Conservation (phyloP, 2,888 invertebrate genomes). For the Melipona beecheii region DNA sequence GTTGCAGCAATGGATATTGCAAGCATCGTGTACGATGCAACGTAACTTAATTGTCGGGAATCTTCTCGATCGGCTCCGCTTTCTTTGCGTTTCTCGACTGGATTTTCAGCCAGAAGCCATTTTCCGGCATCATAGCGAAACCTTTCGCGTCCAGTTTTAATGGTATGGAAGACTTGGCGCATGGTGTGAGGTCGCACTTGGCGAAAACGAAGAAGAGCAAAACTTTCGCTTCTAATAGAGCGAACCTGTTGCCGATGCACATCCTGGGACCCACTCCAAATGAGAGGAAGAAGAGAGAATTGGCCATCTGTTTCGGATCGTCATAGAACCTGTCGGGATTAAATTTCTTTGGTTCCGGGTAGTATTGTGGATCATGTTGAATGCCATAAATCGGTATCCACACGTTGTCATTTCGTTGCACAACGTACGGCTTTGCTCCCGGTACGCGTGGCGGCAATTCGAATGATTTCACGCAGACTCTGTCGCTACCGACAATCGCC, state of each 20-base stretch:
- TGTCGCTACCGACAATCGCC: slow-evolving; percentile 71
- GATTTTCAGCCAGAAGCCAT: slow-evolving; percentile 73
- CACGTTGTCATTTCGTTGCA: slow-evolving; percentile 77
- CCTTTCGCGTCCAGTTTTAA: slow-evolving; percentile 55
- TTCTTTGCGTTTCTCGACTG: slow-evolving; percentile 41
- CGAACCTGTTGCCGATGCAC: slow-evolving; percentile 80
- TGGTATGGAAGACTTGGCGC: slow-evolving; percentile 66
- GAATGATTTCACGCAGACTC: slow-evolving; percentile 78
- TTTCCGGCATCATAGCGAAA: slow-evolving; percentile 58
- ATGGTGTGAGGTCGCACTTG: slow-evolving; percentile 61
- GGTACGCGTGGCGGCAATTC: slow-evolving; percentile 78
- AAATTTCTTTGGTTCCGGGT: slow-evolving; percentile 81
- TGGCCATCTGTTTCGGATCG: slow-evolving; percentile 68
- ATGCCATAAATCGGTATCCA: slow-evolving; percentile 79
- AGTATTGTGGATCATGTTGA: slow-evolving; percentile 81
- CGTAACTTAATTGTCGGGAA: neutral
- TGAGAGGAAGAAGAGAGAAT: slow-evolving; percentile 77
- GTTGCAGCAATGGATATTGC: neutral
- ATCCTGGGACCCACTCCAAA: slow-evolving; percentile 82
- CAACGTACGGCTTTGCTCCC: slow-evolving; percentile 70
- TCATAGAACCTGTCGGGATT: slow-evolving; percentile 81
- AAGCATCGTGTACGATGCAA: neutral
- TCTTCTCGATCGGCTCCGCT: neutral
- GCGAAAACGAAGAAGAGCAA: slow-evolving; percentile 69
- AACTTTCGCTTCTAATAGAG: slow-evolving; percentile 69